These are phyloP conservation scores for Manacus vitellinus DNA, from an alignment of 2,113 vertebrate genomes.

Conservation along the genomic window DNA sequence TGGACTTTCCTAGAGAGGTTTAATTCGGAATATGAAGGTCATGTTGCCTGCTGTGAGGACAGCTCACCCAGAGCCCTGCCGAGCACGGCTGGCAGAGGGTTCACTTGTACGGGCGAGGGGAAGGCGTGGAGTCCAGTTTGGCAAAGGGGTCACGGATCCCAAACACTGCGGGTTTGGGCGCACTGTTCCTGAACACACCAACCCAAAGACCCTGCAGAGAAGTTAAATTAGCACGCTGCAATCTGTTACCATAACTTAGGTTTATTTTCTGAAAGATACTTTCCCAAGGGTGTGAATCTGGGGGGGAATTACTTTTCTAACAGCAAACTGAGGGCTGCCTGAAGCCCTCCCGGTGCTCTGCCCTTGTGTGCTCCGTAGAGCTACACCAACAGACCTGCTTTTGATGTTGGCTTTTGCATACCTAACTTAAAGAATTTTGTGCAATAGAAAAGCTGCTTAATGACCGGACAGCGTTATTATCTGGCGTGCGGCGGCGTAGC, in stretches of 20 bases:
- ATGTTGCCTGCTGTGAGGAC: not conserved
- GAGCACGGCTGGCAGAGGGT: fast-evolving
- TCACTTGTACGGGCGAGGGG: fast-evolving
- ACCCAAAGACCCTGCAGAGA: not conserved
- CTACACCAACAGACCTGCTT: not conserved
- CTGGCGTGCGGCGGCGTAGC: not conserved
- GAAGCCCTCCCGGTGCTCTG: not conserved
- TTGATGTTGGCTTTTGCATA: not conserved
- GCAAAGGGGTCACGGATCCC: slow-evolving; percentile 8
- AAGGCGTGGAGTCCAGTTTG: not conserved
- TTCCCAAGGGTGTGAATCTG: not conserved
- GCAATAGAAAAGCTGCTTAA: not conserved
- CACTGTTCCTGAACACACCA: not conserved
- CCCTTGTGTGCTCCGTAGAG: not conserved
- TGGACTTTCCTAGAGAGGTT: not conserved
- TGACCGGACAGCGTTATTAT: not conserved
- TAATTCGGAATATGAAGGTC: not conserved
- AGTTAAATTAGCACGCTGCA: not conserved
- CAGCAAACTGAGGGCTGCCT: not conserved
- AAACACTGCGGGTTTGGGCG: not conserved
- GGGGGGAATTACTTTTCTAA: not conserved
- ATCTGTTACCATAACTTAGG: not conserved
- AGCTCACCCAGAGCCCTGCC: not conserved
- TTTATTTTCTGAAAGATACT: not conserved
- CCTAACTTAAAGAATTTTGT: not conserved